Evolutionary conservation across 2,797 vertebrate genomes (phyloP).

Genomic region (Catamblyrhynchus diadema): DNA sequence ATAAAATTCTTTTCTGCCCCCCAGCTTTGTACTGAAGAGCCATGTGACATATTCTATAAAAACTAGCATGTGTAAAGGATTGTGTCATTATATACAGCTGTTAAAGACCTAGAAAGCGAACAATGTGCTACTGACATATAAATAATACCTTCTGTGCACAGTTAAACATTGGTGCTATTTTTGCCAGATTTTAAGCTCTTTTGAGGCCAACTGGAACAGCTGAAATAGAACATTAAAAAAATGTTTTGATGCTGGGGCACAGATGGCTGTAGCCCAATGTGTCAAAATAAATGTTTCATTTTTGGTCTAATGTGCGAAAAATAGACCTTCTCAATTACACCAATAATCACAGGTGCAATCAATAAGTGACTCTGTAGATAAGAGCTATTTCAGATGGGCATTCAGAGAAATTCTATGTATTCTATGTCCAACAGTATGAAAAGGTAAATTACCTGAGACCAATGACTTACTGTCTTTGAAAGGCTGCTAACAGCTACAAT

Average conservation of each 20-base stretch:
- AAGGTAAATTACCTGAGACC: constrained; percentile 21
- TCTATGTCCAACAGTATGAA: neutral
- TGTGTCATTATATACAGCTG: constrained; percentile 26
- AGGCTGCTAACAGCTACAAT: neutral
- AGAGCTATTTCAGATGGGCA: constrained; percentile 5
- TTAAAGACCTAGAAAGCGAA: constrained; percentile 31
- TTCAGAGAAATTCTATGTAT: constrained; percentile 2
- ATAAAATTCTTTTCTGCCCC: neutral
- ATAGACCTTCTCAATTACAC: constrained; percentile 51
- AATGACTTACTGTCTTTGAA: constrained; percentile 25
- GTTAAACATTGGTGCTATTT: constrained; percentile 59
- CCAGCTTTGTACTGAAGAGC: neutral
- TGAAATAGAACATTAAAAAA: constrained; percentile 59
- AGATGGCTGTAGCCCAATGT: constrained; percentile 46
- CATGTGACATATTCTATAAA: neutral
- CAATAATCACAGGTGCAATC: constrained; percentile 35
- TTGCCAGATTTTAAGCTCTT: constrained; percentile 59
- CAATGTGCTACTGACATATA: constrained; percentile 54
- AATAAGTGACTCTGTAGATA: neutral
- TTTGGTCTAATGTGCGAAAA: constrained; percentile 51
- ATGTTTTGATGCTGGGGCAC: constrained; percentile 49
- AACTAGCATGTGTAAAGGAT: neutral
- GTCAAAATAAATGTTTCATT: constrained; percentile 65
- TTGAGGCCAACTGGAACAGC: constrained; percentile 58
- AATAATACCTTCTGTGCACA: constrained; percentile 53